Base-by-base conservation (phyloP, 2,888 invertebrate species). In the Cactoblastis cactorum region DNA sequence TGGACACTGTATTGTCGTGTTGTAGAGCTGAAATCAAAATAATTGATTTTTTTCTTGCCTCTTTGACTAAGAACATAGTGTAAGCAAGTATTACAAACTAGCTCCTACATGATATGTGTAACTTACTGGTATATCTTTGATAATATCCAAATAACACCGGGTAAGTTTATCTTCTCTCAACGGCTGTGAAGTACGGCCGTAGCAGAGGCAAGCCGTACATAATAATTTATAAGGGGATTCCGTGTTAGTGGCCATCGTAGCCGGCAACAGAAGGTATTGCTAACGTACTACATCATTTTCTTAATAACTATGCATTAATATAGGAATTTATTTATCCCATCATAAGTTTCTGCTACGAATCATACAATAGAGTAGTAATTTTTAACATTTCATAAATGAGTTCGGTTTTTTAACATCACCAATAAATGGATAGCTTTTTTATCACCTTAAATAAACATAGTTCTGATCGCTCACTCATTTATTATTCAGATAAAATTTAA, bases 101-200 rank as follows among this genome's bases (percentile, higher is more conserved):
- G n/a, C n/a, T n/a, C n/a, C 14, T 14, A n/a, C n/a, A 43, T n/a
- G 5, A 3, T 28, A 2, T 14, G 14, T 17, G 1, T 54, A 72
- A 28, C 82, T 80, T 63, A 86, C 86, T 33, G 80, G 79, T 49
- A 87, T 76, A 65, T 88, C 86, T 14, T 69, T 74, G 3, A 88
- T 52, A 0, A 68, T 63, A 24, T 78, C 64, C 24, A 78, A 45
- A 53, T 84, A 88, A 60, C 71, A 87, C 38, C 67, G 68, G 47
- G 69, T 74, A 1, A 74, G 34, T 60, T 69, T 77, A n/a, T 69
- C 68, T 32, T 84, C 67, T 0, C 60, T 71, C 14, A 87, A 58
- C 18, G 67, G 59, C 6, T 71, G 63, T 0, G 83, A 58, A 0
- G 67, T 61, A 18, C 77, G 68, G 0, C 75, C 83, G 5, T 83